A percentile compares a stretch with the other conserved stretches of the same genome.
These are phyloP conservation scores for Agelastica alni DNA, from an alignment of 2,888 invertebrate genomes.

Conservation along the genomic window DNA sequence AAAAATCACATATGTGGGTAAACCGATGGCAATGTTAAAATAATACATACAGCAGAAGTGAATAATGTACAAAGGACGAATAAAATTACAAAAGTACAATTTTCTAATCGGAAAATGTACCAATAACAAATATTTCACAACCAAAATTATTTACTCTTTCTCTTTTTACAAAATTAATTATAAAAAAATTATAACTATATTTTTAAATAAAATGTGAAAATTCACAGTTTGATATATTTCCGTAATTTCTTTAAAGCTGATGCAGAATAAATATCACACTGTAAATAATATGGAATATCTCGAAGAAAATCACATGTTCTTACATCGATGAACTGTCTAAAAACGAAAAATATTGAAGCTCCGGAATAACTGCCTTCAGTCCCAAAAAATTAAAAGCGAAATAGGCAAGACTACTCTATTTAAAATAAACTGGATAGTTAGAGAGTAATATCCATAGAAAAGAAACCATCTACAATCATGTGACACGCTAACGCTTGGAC, in stretches of 20 bases:
- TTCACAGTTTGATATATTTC: conserved; percentile 22
- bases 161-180: conserved; percentile 42
- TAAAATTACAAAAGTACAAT: conserved; percentile 33
- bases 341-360: conserved; percentile 2
- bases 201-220: conserved; percentile 22
- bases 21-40: conserved; percentile 51
- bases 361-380: not conserved
- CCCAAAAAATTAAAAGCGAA: too few relatives aligned
- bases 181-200: conserved; percentile 27
- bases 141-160: conserved; percentile 41
- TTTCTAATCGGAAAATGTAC: conserved; percentile 24
- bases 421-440: too few relatives aligned
- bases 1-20: conserved; percentile 55
- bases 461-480: too few relatives aligned
- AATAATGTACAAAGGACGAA: conserved; percentile 34
- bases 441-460: too few relatives aligned
- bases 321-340: conserved; percentile 19
- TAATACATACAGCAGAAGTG: conserved; percentile 35
- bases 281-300: conserved; percentile 30
- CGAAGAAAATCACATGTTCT: conserved; percentile 37
- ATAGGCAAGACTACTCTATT: too few relatives aligned
- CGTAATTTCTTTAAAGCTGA: conserved; percentile 23
- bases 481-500: too few relatives aligned
- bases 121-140: conserved; percentile 49
- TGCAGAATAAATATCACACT: conserved; percentile 28